These are phyloP conservation scores for Sphaerophoria taeniata DNA, from an alignment of 2,888 invertebrate species.

Conservation along the genomic window DNA sequence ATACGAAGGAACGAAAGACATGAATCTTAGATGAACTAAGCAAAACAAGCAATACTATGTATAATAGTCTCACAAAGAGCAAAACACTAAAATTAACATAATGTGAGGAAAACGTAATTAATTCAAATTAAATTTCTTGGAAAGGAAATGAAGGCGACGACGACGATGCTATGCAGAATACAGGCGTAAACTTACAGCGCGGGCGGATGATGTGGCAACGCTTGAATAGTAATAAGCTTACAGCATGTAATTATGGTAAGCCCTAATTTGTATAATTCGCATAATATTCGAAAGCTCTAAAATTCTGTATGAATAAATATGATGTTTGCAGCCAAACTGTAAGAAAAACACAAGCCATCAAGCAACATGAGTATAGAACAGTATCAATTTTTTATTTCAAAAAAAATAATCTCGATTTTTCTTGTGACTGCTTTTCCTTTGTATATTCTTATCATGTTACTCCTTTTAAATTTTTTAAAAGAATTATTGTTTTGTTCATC, in stretches of 20 bases:
- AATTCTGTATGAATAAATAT: background rate
- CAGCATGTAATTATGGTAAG: slow-evolving; percentile 68
- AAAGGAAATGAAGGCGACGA: no score
- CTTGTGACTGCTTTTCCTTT: no score
- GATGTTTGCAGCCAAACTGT: no score
- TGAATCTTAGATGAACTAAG: slow-evolving; percentile 38
- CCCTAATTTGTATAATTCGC: slow-evolving; percentile 69
- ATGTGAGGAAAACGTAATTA: slow-evolving; percentile 65
- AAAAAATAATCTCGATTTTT: no score
- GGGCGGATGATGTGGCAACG: slow-evolving; percentile 31
- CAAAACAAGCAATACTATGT: slow-evolving; percentile 30
- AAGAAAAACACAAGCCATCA: no score
- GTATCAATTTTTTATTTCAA: no score
- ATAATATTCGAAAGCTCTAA: slow-evolving; percentile 46
- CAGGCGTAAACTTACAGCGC: no score
- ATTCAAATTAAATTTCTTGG: slow-evolving; percentile 66
- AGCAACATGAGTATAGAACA: no score
- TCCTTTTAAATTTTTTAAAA: no score
- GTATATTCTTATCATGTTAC: no score
- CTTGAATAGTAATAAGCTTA: slow-evolving; percentile 55
- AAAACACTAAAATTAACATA: slow-evolving; percentile 70
- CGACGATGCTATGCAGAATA: no score
- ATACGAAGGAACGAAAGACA: background rate
- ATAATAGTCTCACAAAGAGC: slow-evolving; percentile 64
- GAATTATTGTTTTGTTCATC: no score